Evolutionary conservation across 64 coral and sea anemone species (phyloP).

Genomic region (Pocillopora verrucosa): DNA sequence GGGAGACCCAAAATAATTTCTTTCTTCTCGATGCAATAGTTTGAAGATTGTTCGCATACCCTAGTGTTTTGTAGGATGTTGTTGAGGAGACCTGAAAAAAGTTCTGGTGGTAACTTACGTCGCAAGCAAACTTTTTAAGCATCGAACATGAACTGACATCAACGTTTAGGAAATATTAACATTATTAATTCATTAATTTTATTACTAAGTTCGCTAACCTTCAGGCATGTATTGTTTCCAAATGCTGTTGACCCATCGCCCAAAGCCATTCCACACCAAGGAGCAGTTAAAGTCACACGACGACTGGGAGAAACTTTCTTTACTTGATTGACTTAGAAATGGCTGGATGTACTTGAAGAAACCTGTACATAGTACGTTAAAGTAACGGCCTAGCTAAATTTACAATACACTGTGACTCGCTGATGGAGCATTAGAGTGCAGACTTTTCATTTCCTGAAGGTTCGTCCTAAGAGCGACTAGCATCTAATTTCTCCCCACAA

Average conservation of each 20-base stretch:
- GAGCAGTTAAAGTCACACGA: slow-evolving; percentile 36
- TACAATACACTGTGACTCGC: not conserved
- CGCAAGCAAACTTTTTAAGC: too few species aligned
- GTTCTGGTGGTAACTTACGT: not conserved
- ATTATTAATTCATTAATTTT: not conserved
- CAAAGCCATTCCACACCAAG: slow-evolving; percentile 59
- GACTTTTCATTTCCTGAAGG: not conserved
- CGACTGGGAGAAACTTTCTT: not conserved
- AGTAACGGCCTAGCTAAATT: too few species aligned
- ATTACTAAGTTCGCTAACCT: slow-evolving; percentile 21
- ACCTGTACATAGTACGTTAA: not conserved
- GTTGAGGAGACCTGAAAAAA: too few species aligned
- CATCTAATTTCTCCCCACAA: not conserved
- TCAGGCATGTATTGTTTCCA: slow-evolving; percentile 36
- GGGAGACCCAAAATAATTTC: too few species aligned
- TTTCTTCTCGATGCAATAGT: too few species aligned
- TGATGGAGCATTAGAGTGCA: not conserved
- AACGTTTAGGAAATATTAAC: too few species aligned
- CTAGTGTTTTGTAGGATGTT: too few species aligned
- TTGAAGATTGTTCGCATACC: too few species aligned
- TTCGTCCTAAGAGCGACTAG: too few species aligned
- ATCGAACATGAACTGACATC: not conserved
- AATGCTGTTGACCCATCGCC: slow-evolving; percentile 46
- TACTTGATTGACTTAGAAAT: not conserved
- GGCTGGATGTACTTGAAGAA: slow-evolving; percentile 11